Percentiles rank a stretch among this genome's conserved stretches.
These are phyloP conservation scores for Coenonympha arcania DNA, from an alignment of 2,888 invertebrate species.

Conservation along the genomic window DNA sequence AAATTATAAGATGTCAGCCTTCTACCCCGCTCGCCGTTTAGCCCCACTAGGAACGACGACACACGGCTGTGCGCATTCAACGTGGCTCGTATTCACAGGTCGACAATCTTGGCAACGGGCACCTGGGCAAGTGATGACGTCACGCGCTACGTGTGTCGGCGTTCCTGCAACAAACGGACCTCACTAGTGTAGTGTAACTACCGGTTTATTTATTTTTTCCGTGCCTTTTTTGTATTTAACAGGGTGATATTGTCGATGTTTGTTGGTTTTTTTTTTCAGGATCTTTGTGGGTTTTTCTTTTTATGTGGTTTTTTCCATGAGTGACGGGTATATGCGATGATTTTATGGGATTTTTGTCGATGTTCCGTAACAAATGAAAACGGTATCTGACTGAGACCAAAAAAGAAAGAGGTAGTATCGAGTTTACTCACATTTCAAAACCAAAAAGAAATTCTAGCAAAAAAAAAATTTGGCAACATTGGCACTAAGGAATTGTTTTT, in stretches of 20 bases:
- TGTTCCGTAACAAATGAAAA: too few relatives aligned
- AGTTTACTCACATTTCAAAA: too few relatives aligned
- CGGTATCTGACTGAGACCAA: too few relatives aligned
- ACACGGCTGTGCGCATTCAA: slow-evolving; percentile 66
- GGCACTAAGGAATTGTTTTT: too few relatives aligned
- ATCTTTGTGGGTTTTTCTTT: too few relatives aligned
- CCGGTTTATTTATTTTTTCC: slow-evolving; percentile 30
- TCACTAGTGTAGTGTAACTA: slow-evolving; percentile 66
- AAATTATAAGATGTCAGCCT: slow-evolving; percentile 12
- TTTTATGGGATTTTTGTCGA: too few relatives aligned
- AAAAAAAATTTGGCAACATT: too few relatives aligned
- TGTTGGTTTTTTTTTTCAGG: neutral
- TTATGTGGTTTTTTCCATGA: too few relatives aligned
- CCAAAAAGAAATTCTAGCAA: too few relatives aligned
- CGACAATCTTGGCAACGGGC: slow-evolving; percentile 61
- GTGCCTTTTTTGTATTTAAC: neutral
- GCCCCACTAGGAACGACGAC: slow-evolving; percentile 71
- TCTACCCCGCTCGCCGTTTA: slow-evolving; percentile 29
- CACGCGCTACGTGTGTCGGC: slow-evolving; percentile 68
- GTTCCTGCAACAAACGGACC: slow-evolving; percentile 71
- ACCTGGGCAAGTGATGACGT: slow-evolving; percentile 58
- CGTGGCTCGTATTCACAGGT: slow-evolving; percentile 64
- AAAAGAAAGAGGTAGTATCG: too few relatives aligned
- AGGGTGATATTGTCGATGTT: neutral
- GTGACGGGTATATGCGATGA: too few relatives aligned